phyloP scores from a whole-genome alignment of 2,797 vertebrate genomes.

The Acanthurus leucopareius region DNA sequence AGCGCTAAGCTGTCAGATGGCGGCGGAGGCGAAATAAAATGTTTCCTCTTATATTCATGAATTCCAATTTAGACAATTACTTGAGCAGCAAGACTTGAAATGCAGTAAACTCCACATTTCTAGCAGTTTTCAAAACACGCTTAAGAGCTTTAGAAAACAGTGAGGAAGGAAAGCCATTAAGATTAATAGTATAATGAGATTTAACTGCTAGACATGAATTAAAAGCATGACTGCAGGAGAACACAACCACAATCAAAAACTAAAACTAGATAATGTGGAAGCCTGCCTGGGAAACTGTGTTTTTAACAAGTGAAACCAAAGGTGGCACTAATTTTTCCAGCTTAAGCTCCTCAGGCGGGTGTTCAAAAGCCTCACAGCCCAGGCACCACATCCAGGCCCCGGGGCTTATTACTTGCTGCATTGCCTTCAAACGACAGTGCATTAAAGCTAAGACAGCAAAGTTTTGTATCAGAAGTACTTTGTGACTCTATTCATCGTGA shows the following conservation, averaged over 20 bases:
- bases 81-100: constrained; percentile 49
- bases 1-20: constrained; percentile 59
- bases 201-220: constrained; percentile 54
- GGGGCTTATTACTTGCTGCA: constrained; percentile 53
- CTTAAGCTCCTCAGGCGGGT: constrained; percentile 46
- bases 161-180: constrained; percentile 48
- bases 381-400: constrained; percentile 44
- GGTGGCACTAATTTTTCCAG: constrained; percentile 34
- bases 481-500: constrained; percentile 51
- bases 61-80: constrained; percentile 61
- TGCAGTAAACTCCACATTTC: constrained; percentile 49
- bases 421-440: constrained; percentile 56
- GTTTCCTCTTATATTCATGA: constrained; percentile 61
- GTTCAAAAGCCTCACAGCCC: constrained; percentile 52
- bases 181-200: constrained; percentile 55
- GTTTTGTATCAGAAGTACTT: constrained; percentile 53
- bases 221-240: constrained; percentile 44
- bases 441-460: constrained; percentile 58
- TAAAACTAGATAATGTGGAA: constrained; percentile 33
- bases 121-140: constrained; percentile 54
- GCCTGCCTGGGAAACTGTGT: constrained; percentile 7
- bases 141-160: constrained; percentile 45
- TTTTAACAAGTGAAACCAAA: constrained; percentile 49
- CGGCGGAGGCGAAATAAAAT: constrained; percentile 49
- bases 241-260: constrained; percentile 18